Evolutionary conservation across 2,888 invertebrate species (phyloP).

Genomic region (Bimastos eiseni): DNA sequence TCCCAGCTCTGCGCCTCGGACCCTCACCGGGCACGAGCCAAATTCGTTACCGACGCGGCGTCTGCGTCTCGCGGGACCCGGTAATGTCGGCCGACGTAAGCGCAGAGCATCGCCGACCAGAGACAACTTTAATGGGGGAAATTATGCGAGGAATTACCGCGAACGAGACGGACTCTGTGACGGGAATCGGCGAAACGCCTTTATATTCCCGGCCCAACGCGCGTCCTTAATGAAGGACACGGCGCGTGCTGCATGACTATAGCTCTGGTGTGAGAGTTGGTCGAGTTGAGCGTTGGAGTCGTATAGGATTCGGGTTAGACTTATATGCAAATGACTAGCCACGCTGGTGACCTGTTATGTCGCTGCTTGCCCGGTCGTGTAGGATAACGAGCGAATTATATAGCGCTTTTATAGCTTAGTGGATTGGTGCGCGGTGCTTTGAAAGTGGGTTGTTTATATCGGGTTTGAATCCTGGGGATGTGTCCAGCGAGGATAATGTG

Average conservation of each 20-base stretch:
- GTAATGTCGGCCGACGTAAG: neutral
- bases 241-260: neutral
- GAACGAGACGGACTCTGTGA: neutral
- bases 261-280: neutral
- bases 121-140: constrained; percentile 6
- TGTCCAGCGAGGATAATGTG: neutral
- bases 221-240: neutral
- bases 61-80: neutral
- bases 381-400: neutral
- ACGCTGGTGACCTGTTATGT: neutral
- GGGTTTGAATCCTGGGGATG: no score
- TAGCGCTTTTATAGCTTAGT: neutral
- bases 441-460: neutral
- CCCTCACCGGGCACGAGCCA: neutral
- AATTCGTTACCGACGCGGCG: neutral
- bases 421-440: neutral
- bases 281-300: neutral
- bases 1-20: neutral
- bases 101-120: neutral
- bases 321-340: neutral
- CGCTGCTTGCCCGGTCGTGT: neutral
- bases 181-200: neutral
- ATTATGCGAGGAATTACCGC: constrained; percentile 13
- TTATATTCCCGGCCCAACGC: constrained; percentile 5
- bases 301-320: neutral